phyloP scores from a whole-genome alignment of 2,888 invertebrate species.

The Therioaphis trifolii region DNA sequence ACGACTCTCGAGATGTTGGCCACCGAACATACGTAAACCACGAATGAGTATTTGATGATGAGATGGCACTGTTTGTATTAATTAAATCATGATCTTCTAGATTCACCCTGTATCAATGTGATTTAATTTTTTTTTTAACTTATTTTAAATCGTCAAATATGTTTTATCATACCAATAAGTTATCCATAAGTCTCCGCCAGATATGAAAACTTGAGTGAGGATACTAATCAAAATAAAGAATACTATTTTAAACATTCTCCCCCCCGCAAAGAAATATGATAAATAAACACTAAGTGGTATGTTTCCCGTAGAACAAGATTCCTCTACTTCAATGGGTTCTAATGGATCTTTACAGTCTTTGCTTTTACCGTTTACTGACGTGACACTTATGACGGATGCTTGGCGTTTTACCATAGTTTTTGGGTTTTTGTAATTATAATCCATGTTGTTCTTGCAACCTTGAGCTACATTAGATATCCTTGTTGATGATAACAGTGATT shows the following conservation, averaged over 20 bases:
- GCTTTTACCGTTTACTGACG: no score
- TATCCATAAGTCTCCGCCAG: slow-evolving; percentile 78
- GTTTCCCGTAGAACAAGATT: slow-evolving; percentile 73
- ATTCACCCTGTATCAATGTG: slow-evolving; percentile 75
- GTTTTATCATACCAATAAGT: slow-evolving; percentile 76
- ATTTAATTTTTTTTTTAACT: no score
- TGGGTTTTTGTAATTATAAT: no score
- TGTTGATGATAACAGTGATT: no score
- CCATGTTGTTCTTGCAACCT: no score
- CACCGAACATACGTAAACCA: no score
- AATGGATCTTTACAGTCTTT: no score
- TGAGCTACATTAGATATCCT: no score
- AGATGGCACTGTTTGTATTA: background rate
- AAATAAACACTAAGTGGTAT: slow-evolving; percentile 75
- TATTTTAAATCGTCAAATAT: background rate
- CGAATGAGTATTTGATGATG: background rate
- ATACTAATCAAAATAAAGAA: slow-evolving; percentile 75
- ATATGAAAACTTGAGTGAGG: slow-evolving; percentile 74
- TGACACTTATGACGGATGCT: no score
- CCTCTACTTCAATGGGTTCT: background rate
- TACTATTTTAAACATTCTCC: slow-evolving; percentile 74
- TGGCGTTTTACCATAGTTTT: no score
- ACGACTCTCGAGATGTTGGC: slow-evolving; percentile 55
- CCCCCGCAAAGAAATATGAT: slow-evolving; percentile 79
- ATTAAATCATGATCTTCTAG: slow-evolving; percentile 64